These are phyloP conservation scores for Grallaria varia DNA, from an alignment of 2,113 vertebrate species.

Conservation along the genomic window DNA sequence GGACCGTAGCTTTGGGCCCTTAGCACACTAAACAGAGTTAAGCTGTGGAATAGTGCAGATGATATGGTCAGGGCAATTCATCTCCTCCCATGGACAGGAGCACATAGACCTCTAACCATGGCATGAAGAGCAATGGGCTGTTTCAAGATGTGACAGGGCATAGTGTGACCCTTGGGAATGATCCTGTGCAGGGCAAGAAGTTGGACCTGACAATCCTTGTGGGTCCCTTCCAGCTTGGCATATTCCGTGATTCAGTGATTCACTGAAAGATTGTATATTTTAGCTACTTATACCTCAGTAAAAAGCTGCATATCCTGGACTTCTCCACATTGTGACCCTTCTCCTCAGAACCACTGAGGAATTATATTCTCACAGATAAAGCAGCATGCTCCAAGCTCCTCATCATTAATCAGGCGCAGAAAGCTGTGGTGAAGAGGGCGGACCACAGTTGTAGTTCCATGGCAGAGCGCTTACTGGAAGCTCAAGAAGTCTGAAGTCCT, in stretches of 20 bases:
- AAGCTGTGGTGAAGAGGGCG: background rate
- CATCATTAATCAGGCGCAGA: background rate
- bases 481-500: background rate
- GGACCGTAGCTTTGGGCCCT: background rate
- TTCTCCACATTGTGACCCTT: background rate
- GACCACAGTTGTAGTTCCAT: background rate
- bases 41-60: background rate
- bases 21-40: accelerated
- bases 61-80: background rate
- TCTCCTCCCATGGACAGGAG: background rate
- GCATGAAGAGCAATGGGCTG: background rate
- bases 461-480: background rate
- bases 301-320: background rate
- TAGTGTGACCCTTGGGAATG: background rate
- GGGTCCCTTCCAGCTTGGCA: background rate
- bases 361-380: background rate
- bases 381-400: background rate
- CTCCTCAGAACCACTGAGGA: background rate
- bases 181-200: background rate
- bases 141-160: background rate
- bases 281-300: background rate
- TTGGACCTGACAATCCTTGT: background rate
- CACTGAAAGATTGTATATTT: background rate
- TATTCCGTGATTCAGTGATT: background rate
- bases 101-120: background rate